phyloP scores from a whole-genome alignment of 2,888 invertebrate genomes.

The Drosophila pegasa region DNA sequence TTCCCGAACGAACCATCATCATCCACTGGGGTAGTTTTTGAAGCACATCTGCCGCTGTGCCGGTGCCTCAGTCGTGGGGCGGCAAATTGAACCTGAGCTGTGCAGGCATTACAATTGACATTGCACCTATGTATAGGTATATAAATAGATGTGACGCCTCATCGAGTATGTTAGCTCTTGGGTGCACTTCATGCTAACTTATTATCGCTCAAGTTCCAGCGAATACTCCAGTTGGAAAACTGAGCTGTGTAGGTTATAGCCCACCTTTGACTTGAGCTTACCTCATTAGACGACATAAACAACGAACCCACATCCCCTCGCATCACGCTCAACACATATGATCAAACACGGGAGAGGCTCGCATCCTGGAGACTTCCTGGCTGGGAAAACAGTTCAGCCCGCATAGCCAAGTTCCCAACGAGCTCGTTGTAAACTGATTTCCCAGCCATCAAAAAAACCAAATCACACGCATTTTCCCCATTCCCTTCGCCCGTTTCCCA shows the following conservation, averaged over 20 bases:
- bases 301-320: conserved; percentile 34
- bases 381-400: conserved; percentile 56
- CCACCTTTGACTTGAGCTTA: conserved; percentile 30
- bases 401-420: conserved; percentile 53
- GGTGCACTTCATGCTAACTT: conserved; percentile 63
- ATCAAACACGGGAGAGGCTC: conserved; percentile 32
- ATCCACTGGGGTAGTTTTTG: conserved; percentile 58
- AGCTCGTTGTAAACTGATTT: conserved; percentile 48
- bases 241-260: not conserved
- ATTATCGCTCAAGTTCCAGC: conserved; percentile 38
- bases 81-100: conserved; percentile 69
- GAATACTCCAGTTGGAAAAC: conserved; percentile 12
- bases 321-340: not conserved
- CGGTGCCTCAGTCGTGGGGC: conserved; percentile 34
- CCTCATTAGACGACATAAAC: conserved; percentile 22
- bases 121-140: conserved; percentile 46
- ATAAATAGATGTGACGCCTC: conserved; percentile 49
- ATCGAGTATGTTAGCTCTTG: conserved; percentile 46
- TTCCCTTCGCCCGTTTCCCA: conserved; percentile 40
- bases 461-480: conserved; percentile 48
- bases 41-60: conserved; percentile 56
- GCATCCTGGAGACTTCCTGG: conserved; percentile 35
- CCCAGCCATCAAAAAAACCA: conserved; percentile 65
- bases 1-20: conserved; percentile 42
- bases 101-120: conserved; percentile 65